Evolutionary conservation across 1,140 invertebrate genomes (phyloP), one percentile per base, ranked within the genome.

Genomic region (Adoxophyes honmai): DNA sequence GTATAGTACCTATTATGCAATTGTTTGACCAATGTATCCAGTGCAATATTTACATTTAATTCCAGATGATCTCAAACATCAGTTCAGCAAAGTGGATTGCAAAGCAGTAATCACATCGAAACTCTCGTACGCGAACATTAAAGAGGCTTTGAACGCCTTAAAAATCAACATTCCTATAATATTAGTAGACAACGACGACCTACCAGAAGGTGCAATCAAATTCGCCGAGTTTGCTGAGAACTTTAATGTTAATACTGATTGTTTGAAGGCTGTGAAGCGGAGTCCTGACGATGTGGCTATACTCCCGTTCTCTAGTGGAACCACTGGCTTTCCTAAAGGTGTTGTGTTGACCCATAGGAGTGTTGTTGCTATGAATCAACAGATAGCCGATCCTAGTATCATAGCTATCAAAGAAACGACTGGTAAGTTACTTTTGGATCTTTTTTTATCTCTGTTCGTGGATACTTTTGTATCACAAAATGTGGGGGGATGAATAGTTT

Each of bases 261-360:
- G 84, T 65, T 70, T 90, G 55, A 90, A 86, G 66, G 62, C 70
- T n/a, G 78, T 86, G 10, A 70, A 82, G 36, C 69, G 88, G 21
- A 76, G 68, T 62, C 51, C 75, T 1, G 76, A 92, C 14, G 91
- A 93, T 66, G 71, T 91, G 3, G 88, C 90, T 2, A 74, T 93
- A 42, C 64, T 94, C 59, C 92, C 92, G 1, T 94, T 92, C 70
- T 94, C 96, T 0, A 97, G 95, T 78, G 96, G 96, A 8, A 98
- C 96, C 6, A 97, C 96, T 21, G 96, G 97, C 15, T 85, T 95
- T 51, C 96, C 97, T 4, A 98, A 98, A 90, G 96, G 95, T 14
- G 96, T 97, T 0, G 92, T 94, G 74, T 78, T 97, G 3, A 93
- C 94, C 0, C 95, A 98, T 75, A 87, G 77, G 52, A 93, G 91